Percentiles rank a stretch among this genome's conserved stretches.
phyloP scores from a whole-genome alignment of 2,113 vertebrate species.

The Dasyornis broadbenti region DNA sequence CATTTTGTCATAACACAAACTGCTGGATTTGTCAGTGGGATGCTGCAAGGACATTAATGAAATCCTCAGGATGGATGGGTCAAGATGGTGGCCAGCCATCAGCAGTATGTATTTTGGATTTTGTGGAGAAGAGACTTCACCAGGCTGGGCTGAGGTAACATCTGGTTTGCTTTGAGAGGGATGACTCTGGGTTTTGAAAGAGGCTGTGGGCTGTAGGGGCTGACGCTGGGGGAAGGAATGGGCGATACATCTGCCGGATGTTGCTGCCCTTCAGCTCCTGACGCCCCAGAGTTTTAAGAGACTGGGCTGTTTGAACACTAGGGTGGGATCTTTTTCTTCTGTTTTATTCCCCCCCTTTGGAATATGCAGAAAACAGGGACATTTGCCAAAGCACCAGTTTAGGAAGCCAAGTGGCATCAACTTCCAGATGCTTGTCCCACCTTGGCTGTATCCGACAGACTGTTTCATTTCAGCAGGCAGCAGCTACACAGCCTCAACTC shows the following conservation, averaged over 20 bases:
- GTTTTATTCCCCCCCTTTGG: background rate
- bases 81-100: background rate
- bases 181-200: background rate
- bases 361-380: background rate
- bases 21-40: slow-evolving; percentile 17
- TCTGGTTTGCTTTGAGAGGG: background rate
- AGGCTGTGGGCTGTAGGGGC: background rate
- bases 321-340: background rate
- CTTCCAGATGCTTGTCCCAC: background rate
- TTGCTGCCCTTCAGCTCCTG: background rate
- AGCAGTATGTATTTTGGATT: background rate
- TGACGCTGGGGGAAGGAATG: background rate
- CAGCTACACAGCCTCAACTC: background rate
- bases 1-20: slow-evolving; percentile 2
- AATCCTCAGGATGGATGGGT: background rate
- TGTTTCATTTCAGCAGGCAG: background rate
- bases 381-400: background rate
- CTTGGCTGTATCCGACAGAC: accelerated
- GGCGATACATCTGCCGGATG: accelerated
- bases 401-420: background rate
- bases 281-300: background rate
- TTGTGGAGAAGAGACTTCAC: background rate
- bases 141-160: background rate
- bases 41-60: background rate
- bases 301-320: background rate